Evolutionary conservation across 2,113 vertebrate genomes (phyloP), one percentile per base, ranked within the genome.

Genomic region (Alligator sinensis): DNA sequence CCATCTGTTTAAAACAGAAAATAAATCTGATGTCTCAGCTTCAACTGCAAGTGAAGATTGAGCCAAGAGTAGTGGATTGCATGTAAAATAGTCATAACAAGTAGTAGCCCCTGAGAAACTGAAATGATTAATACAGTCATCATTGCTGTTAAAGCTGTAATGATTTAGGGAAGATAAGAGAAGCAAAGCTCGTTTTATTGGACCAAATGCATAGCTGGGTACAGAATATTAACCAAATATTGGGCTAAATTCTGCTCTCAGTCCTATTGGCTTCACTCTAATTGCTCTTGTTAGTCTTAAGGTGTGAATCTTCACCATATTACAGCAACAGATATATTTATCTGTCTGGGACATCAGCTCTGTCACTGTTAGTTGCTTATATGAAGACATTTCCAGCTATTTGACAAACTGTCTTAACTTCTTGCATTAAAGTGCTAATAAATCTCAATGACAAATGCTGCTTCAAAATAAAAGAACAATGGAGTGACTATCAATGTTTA

Each of bases 391-490:
- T n/a, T n/a, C n/a, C n/a, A n/a, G n/a, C n/a, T n/a, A 47, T 82
- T 27, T 79, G 84, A 79, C 77, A 92, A 91, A 84, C 59, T 27
- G 14, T 55, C 25, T 80, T 80, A 58, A 72, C 47, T 90, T 58
- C 72, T 76, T 74, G 88, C 81, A 83, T 24, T 82, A 13, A 64
- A 82, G 78, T 47, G 64, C 55, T 89, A 93, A 86, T 95, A 90
- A 95, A 94, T 94, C 92, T 94, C 77, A 22, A 2, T 76, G 77
- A 94, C 76, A 62, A 86, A 92, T 34, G 13, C 28, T 80, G 38
- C 24, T 55, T 80, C 54, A 13, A 83, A 92, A 88, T 28, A 89
- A 77, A n/a, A 47, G 89, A 92, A 97, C 92, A 96, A 94, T 94
- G 83, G 87, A 60, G 16, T 74, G 8, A 27, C 85, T 79, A 75